These are phyloP conservation scores for Epizoanthus stellaris DNA, from an alignment of 92 coral and sea anemone genomes.

Conservation along the genomic window DNA sequence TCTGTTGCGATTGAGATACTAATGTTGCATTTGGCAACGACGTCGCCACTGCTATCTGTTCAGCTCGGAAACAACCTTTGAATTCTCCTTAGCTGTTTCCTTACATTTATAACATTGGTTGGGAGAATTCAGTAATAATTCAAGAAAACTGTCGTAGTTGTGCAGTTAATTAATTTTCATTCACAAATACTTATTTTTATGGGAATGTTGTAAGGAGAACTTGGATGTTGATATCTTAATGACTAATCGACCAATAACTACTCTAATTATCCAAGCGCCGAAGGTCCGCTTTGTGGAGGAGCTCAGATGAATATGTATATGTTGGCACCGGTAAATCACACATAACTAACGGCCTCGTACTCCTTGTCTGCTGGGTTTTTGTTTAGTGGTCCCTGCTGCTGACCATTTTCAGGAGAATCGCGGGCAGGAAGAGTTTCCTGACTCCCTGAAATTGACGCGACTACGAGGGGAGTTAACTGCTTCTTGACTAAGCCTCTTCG, in stretches of 20 bases:
- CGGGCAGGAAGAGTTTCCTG: constrained; percentile 14
- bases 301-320: not conserved
- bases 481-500: not conserved
- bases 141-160: not conserved
- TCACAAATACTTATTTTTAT: too few species aligned
- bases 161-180: not conserved
- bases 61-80: not conserved
- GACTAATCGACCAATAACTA: too few species aligned
- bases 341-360: constrained; percentile 8
- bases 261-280: not conserved
- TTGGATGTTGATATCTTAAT: not conserved
- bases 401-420: not conserved
- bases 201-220: not conserved
- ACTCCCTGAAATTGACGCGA: constrained; percentile 29
- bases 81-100: not conserved
- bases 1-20: not conserved
- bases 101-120: not conserved
- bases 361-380: not conserved
- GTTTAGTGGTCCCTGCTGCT: not conserved
- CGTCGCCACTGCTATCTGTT: not conserved
- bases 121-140: not conserved
- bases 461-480: not conserved
- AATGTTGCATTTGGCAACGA: constrained; percentile 33
- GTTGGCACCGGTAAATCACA: not conserved
- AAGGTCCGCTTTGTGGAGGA: not conserved